Conservation (phyloP, 2,888 invertebrate species). For the Sussaba pulchella region DNA sequence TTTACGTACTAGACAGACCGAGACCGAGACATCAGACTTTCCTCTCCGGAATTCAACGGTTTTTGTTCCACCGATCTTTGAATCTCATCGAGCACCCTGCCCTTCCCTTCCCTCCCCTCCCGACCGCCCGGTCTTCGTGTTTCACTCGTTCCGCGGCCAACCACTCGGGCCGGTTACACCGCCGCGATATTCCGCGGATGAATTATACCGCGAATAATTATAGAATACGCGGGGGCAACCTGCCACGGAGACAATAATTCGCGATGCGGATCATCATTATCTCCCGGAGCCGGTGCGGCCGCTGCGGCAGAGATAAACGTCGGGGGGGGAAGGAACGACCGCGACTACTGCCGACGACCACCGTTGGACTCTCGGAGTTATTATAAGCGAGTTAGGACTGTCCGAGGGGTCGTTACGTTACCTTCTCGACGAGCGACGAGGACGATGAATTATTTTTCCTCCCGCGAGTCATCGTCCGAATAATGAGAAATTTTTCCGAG, state of each 20-base stretch:
- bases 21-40: conserved; percentile 58
- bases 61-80: conserved; percentile 26
- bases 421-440: conserved; percentile 48
- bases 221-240: conserved; percentile 71
- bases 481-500: background rate
- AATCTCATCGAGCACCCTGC: conserved; percentile 51
- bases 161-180: background rate
- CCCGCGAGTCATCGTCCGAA: conserved; percentile 16
- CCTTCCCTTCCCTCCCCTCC: background rate
- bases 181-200: conserved; percentile 63
- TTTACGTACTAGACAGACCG: conserved; percentile 54
- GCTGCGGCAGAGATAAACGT: conserved; percentile 2
- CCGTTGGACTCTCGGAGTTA: conserved; percentile 72
- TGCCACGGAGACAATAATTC: conserved; percentile 79
- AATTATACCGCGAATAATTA: conserved; percentile 78
- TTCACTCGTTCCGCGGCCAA: conserved; percentile 52
- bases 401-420: conserved; percentile 68
- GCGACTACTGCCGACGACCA: conserved; percentile 55
- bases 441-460: background rate
- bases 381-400: conserved; percentile 80
- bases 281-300: conserved; percentile 40
- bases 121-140: background rate
- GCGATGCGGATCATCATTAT: conserved; percentile 77
- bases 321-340: conserved; percentile 45
- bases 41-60: conserved; percentile 59